phyloP scores from a whole-genome alignment of 2,113 vertebrate genomes.

The Terrapene triunguis region DNA sequence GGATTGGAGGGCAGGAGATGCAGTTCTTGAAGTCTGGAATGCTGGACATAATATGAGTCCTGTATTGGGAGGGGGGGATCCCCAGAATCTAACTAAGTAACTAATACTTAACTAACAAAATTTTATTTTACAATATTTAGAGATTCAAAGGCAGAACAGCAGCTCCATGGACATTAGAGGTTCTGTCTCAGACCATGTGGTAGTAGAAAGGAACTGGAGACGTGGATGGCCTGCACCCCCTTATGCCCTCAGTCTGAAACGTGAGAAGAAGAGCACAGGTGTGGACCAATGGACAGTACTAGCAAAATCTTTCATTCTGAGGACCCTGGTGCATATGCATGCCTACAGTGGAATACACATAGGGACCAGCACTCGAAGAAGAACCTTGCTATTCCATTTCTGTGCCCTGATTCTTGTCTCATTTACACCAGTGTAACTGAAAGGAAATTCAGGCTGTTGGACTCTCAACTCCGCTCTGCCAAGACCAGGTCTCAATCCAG shows the following conservation, averaged over 20 bases:
- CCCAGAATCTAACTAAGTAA: too few relatives aligned
- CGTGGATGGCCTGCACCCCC: background rate
- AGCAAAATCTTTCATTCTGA: background rate
- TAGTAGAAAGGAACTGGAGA: background rate
- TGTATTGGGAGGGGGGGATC: too few relatives aligned
- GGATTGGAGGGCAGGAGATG: too few relatives aligned
- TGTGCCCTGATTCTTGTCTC: background rate
- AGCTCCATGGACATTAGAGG: background rate
- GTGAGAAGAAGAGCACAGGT: background rate
- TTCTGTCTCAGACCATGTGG: background rate
- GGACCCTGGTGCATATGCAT: background rate
- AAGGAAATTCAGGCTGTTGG: background rate
- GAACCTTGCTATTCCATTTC: background rate
- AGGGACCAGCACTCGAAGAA: background rate
- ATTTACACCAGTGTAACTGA: background rate
- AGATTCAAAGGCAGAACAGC: background rate
- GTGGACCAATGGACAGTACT: background rate
- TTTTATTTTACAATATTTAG: background rate
- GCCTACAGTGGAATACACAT: background rate
- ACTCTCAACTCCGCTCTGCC: background rate
- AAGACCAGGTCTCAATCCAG: background rate
- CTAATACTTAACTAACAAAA: background rate
- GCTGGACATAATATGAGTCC: too few relatives aligned
- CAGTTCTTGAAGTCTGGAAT: too few relatives aligned
- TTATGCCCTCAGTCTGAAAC: background rate